Evolutionary conservation across 2,888 invertebrate species (phyloP).

Genomic region (Arrhopalites spinosus): DNA sequence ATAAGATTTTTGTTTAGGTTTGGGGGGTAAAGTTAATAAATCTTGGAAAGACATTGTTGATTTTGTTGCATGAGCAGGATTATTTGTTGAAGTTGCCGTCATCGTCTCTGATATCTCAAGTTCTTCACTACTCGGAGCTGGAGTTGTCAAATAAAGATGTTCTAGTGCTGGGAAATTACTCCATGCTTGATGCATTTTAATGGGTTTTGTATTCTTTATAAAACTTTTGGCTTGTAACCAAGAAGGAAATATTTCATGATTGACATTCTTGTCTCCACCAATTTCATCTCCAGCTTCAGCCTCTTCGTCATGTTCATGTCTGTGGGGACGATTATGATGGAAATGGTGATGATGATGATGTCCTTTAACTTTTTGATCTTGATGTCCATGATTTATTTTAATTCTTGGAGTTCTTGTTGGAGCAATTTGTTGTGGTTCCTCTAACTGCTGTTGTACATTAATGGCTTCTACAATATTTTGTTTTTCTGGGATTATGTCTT

Average conservation of each 20-base stretch:
- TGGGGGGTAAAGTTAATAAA: not conserved
- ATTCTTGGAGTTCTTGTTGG: not conserved
- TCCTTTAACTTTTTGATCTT: not conserved
- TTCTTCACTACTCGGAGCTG: not conserved
- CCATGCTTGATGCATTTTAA: slow-evolving; percentile 31
- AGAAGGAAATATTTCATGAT: not conserved
- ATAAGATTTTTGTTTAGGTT: slow-evolving; percentile 8
- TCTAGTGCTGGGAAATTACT: slow-evolving; percentile 36
- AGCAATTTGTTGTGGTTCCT: no score
- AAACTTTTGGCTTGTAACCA: slow-evolving; percentile 15
- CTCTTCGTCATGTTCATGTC: not conserved
- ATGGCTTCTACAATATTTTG: not conserved
- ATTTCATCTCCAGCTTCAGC: not conserved
- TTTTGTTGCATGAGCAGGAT: not conserved
- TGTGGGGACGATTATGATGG: no score
- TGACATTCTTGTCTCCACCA: not conserved
- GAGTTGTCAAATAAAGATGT: slow-evolving; percentile 24
- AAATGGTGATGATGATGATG: not conserved
- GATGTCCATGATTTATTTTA: not conserved
- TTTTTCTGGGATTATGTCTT: no score
- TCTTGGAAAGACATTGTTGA: slow-evolving; percentile 24
- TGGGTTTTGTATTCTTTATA: not conserved
- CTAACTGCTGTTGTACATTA: not conserved
- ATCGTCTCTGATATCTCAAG: not conserved
- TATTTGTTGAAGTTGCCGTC: not conserved